Evolutionary conservation across 1,140 invertebrate genomes (phyloP), one percentile per base, ranked within the genome.

Genomic region (Bombus superbus): DNA sequence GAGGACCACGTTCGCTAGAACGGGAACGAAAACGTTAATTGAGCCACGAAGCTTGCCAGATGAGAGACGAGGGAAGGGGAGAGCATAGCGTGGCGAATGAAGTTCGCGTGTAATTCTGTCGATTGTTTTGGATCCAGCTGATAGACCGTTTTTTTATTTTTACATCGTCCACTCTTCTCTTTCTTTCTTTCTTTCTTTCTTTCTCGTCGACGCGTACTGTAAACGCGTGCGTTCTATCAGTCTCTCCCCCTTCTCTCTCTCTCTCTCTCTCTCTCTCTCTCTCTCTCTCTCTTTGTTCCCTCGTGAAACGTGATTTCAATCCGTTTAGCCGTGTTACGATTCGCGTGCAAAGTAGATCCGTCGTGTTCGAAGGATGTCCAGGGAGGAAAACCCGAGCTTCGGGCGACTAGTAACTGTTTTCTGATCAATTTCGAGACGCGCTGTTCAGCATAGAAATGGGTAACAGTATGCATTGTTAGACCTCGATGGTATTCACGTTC

Each of bases 371-470:
- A 53, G 38, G 38, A 28, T 4, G 38, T 73, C 40, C 18, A 32
- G 25, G 28, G 4, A 8, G 62, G n/a, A 47, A 32, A 15, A 22
- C 38, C 6, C 5, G 25, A 71, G 57, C 32, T 25, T 81, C 40
- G 13, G 6, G 25, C 53, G 44, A 28, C 32, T 22, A 57, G 42
- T 68, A 74, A 85, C 71, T 53, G 71, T 85, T 74, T 57, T 81
- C 78, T 53, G 84, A 74, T 85, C 78, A 81, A 85, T 75, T 74
- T 72, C 57, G 59, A 68, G 71, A 32, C 78, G 59, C 18, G n/a
- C 28, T 57, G 44, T 81, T 68, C 35, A 44, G n/a, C 44, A 35
- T 35, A n/a, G 35, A 66, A 85, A 69, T 35, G 77, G 69, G 80
- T 42, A 73, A 28, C 66, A 15, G 83, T 47, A 10, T 25, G 76